A percentile compares a stretch with the other conserved stretches of the same genome.
Evolutionary conservation across 1,140 invertebrate species (phyloP).

Genomic region (Choristoneura fumiferana): DNA sequence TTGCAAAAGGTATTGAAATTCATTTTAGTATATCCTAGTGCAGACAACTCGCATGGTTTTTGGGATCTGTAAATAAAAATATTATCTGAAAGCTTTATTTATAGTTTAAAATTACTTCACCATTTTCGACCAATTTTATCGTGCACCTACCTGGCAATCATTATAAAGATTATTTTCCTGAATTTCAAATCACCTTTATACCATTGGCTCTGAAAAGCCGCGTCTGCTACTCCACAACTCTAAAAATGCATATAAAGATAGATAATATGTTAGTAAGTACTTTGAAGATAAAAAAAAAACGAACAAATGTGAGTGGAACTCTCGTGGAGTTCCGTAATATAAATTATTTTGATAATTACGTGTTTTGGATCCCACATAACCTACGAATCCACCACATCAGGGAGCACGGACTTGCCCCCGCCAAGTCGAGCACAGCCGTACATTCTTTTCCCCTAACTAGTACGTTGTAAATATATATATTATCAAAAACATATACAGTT

Average conservation of each 20-base stretch:
- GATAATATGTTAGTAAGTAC: background rate
- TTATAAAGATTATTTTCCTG: conserved; percentile 38
- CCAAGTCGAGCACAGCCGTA: too few relatives aligned
- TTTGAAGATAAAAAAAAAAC: background rate
- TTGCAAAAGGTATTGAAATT: conserved; percentile 43
- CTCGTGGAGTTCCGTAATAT: too few relatives aligned
- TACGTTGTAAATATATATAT: too few relatives aligned
- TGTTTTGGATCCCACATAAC: too few relatives aligned
- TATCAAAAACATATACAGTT: too few relatives aligned
- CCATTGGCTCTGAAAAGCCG: conserved; percentile 42
- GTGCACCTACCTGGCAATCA: conserved; percentile 39
- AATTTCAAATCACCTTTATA: conserved; percentile 38
- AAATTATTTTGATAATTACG: too few relatives aligned
- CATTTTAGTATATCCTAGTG: conserved; percentile 43
- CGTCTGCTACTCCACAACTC: conserved; percentile 39
- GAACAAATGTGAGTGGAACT: too few relatives aligned
- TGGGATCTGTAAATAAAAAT: conserved; percentile 33
- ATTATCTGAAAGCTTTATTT: background rate
- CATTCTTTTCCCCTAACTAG: too few relatives aligned
- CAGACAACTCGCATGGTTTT: conserved; percentile 36
- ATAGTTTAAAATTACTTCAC: too few relatives aligned
- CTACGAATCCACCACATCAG: too few relatives aligned
- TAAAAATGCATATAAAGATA: conserved; percentile 24
- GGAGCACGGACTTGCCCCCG: too few relatives aligned
- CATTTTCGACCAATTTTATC: too few relatives aligned